phyloP scores from a whole-genome alignment of 1,140 invertebrate genomes.

The Anagrus nilaparvatae region DNA sequence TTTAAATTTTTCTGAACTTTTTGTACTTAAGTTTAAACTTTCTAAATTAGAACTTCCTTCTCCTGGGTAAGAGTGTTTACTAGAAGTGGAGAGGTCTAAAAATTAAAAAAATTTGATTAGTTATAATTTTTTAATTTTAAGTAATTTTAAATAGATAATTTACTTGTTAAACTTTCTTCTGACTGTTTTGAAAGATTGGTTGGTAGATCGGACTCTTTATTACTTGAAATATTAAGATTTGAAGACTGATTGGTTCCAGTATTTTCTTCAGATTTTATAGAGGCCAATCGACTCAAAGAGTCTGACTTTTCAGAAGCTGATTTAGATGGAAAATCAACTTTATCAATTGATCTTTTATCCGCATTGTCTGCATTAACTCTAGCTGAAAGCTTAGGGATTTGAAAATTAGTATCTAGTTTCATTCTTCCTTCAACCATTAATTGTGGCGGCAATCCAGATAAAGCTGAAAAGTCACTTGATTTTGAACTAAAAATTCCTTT shows the following conservation, averaged over 20 bases:
- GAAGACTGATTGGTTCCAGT: too few relatives aligned
- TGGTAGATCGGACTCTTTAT: slow-evolving; percentile 27
- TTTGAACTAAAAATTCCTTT: slow-evolving; percentile 56
- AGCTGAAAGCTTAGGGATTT: slow-evolving; percentile 72
- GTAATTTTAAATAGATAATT: too few relatives aligned
- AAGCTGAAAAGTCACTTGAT: slow-evolving; percentile 39
- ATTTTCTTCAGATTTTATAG: not conserved
- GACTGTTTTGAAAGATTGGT: slow-evolving; percentile 38
- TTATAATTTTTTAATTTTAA: too few relatives aligned
- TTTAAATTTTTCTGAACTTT: slow-evolving; percentile 30
- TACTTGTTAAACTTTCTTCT: slow-evolving; percentile 24
- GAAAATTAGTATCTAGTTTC: slow-evolving; percentile 74
- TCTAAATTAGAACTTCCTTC: slow-evolving; percentile 19
- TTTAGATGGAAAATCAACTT: slow-evolving; percentile 16
- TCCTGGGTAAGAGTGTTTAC: too few relatives aligned
- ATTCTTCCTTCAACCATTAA: slow-evolving; percentile 60
- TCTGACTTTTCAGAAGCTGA: slow-evolving; percentile 1
- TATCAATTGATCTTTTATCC: slow-evolving; percentile 19
- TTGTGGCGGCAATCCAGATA: slow-evolving; percentile 37
- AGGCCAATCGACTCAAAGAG: too few relatives aligned
- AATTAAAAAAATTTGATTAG: too few relatives aligned
- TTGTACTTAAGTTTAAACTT: slow-evolving; percentile 35
- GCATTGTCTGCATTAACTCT: slow-evolving; percentile 35
- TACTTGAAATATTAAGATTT: not conserved
- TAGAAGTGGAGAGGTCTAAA: too few relatives aligned